These are phyloP conservation scores for Lucilia cuprina DNA, from an alignment of 1,140 invertebrate species.

Conservation along the genomic window DNA sequence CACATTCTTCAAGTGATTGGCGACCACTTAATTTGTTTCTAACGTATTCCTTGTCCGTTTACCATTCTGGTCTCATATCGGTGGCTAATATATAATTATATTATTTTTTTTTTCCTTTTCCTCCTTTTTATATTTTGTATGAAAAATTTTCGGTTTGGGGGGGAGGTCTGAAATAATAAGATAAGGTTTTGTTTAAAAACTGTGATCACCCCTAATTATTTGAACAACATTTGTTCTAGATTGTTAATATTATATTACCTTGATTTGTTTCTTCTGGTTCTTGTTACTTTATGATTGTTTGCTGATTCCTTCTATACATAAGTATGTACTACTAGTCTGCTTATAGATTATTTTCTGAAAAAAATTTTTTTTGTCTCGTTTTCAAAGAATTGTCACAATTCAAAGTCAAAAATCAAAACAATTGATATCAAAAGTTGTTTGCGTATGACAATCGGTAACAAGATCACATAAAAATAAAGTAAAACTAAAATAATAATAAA, in stretches of 20 bases:
- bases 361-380: background rate
- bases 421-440: conserved; percentile 33
- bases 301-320: background rate
- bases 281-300: background rate
- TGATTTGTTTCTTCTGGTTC: background rate
- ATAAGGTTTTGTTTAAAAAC: too few relatives aligned
- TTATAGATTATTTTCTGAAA: background rate
- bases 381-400: conserved; percentile 32
- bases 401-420: conserved; percentile 34
- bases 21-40: too few relatives aligned
- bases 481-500: background rate
- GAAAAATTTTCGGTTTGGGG: too few relatives aligned
- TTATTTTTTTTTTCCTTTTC: too few relatives aligned
- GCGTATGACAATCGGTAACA: conserved; percentile 32
- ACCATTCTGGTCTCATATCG: too few relatives aligned
- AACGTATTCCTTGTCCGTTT: too few relatives aligned
- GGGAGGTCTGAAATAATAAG: too few relatives aligned
- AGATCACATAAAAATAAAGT: conserved; percentile 19
- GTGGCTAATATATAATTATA: too few relatives aligned
- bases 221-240: background rate
- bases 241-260: background rate
- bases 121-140: too few relatives aligned
- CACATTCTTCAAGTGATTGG: too few relatives aligned
- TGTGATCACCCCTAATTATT: background rate
- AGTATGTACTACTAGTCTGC: background rate